phyloP scores from a whole-genome alignment of 2,888 invertebrate genomes.

The Rhingia rostrata region DNA sequence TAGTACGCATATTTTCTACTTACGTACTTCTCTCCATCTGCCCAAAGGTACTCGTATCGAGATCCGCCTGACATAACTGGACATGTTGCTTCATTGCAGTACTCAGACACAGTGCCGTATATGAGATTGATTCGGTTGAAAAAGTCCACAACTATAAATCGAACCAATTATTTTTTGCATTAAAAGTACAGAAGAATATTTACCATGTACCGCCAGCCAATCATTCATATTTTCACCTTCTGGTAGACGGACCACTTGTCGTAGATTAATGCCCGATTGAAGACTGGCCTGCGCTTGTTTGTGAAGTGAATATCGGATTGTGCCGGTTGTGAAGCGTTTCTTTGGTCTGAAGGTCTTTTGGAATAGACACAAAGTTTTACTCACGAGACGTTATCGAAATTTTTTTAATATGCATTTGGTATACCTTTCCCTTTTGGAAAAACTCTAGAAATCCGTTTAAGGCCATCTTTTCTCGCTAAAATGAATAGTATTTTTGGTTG shows the following conservation, averaged over 20 bases:
- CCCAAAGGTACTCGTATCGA: conserved; percentile 95
- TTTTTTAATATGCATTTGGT: neutral
- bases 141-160: conserved; percentile 92
- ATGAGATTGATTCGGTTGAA: conserved; percentile 96
- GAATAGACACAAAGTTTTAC: neutral
- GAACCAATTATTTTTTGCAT: neutral
- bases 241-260: conserved; percentile 91
- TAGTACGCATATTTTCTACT: neutral
- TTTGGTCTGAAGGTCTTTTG: conserved; percentile 93
- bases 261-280: conserved; percentile 93
- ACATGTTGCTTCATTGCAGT: conserved; percentile 91
- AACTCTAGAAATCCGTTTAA: conserved; percentile 89
- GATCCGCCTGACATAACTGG: conserved; percentile 96
- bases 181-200: conserved; percentile 45
- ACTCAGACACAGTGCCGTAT: conserved; percentile 94
- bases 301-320: conserved; percentile 91
- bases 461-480: conserved; percentile 84
- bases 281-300: conserved; percentile 96
- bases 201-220: conserved; percentile 97
- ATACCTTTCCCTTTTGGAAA: conserved; percentile 90
- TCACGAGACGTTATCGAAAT: conserved; percentile 14
- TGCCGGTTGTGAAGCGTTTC: conserved; percentile 93
- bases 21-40: conserved; percentile 88
- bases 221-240: conserved; percentile 93
- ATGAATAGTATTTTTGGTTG: conserved; percentile 28